Evolutionary conservation across 2,797 vertebrate genomes (phyloP).

Genomic region (Leuciscus waleckii): DNA sequence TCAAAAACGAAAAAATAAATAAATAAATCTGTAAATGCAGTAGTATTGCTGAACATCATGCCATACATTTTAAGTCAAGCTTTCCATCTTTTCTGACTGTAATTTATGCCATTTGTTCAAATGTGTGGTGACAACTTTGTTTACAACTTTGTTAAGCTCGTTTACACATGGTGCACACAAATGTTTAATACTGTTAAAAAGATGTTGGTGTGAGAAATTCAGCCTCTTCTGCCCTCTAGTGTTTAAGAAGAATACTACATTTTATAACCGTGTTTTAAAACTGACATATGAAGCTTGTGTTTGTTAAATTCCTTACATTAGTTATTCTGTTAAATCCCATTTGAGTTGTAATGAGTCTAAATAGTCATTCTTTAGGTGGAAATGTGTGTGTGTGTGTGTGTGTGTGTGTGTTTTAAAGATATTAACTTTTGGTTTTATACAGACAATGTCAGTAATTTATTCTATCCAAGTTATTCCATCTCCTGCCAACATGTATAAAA

Average conservation of each 20-base stretch:
- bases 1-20: not conserved
- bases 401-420: too few relatives aligned
- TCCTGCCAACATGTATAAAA: not conserved
- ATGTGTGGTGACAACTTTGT: not conserved
- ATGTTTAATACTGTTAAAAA: not conserved
- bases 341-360: not conserved
- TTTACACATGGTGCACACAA: not conserved
- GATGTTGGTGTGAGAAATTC: not conserved
- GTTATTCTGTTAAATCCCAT: not conserved
- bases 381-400: not conserved
- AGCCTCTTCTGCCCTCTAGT: slow-evolving; percentile 50
- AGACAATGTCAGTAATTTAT: not conserved
- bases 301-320: not conserved
- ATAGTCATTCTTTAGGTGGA: not conserved
- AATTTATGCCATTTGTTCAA: not conserved
- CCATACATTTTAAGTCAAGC: not conserved
- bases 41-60: not conserved
- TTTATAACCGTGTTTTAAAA: not conserved
- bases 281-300: not conserved
- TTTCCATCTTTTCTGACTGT: not conserved
- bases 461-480: not conserved
- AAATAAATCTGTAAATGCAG: too few relatives aligned
- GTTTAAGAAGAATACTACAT: slow-evolving; percentile 2
- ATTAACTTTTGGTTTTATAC: not conserved
- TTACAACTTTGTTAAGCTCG: not conserved